phyloP scores from a whole-genome alignment of 2,888 invertebrate species.

The Allolobophora icterica region DNA sequence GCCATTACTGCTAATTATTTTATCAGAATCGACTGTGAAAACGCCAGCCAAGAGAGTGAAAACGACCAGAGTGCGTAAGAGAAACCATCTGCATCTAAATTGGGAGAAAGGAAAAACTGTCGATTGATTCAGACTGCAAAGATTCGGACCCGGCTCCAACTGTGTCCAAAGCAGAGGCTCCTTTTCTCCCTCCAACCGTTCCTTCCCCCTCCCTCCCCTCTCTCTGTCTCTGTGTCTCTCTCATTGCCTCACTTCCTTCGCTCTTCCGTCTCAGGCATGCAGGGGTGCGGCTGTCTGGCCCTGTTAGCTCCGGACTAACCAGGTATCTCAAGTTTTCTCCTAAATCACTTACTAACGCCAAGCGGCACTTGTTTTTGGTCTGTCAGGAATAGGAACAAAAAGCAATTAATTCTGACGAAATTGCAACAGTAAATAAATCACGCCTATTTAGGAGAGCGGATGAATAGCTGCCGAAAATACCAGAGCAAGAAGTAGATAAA shows the following conservation, averaged over 20 bases:
- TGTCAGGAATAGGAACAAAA: slow-evolving; percentile 10
- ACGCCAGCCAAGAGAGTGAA: background rate
- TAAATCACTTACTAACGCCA: slow-evolving; percentile 17
- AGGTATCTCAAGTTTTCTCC: slow-evolving; percentile 11
- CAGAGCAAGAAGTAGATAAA: background rate
- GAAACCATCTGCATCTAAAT: background rate
- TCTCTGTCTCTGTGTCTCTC: too few relatives aligned
- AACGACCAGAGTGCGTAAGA: slow-evolving; percentile 6
- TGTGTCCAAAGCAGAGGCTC: background rate
- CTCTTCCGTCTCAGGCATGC: background rate
- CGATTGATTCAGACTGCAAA: background rate
- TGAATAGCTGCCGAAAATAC: background rate
- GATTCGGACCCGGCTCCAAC: slow-evolving; percentile 2
- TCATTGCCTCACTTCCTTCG: background rate
- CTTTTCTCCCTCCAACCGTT: background rate
- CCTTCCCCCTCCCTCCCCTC: background rate
- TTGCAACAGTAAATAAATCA: slow-evolving; percentile 5
- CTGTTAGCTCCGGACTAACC: background rate
- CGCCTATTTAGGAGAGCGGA: background rate
- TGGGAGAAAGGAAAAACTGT: background rate
- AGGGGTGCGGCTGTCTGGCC: background rate
- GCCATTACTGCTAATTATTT: slow-evolving; percentile 17
- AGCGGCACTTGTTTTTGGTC: background rate
- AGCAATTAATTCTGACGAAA: slow-evolving; percentile 11
- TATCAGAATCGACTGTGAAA: slow-evolving; percentile 11